A percentile compares a stretch with the other conserved stretches of the same genome.
These are phyloP conservation scores for Thymelicus lineola DNA, from an alignment of 2,888 invertebrate genomes.

Conservation along the genomic window DNA sequence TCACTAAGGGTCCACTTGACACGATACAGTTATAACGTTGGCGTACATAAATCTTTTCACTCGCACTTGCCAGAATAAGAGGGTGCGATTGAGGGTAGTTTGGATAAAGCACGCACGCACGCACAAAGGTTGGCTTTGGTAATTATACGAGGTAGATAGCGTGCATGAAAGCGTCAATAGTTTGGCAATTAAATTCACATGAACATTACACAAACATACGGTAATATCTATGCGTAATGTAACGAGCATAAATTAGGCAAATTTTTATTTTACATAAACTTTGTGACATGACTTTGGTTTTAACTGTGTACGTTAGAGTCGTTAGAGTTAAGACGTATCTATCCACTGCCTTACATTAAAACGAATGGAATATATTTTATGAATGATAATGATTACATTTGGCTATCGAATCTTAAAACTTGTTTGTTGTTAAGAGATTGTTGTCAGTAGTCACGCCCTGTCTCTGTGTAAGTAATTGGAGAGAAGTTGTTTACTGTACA, in stretches of 20 bases:
- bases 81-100: slow-evolving; percentile 11
- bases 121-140: slow-evolving; percentile 11
- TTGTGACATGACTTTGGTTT: no score
- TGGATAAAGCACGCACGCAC: slow-evolving; percentile 13
- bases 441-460: slow-evolving; percentile 13
- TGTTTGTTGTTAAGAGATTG: slow-evolving; percentile 15
- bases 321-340: no score
- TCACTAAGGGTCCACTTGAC: slow-evolving; percentile 24
- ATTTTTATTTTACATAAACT: no score
- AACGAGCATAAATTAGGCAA: background rate
- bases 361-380: no score
- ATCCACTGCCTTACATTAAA: no score
- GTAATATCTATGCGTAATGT: background rate
- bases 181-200: slow-evolving; percentile 11
- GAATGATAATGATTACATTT: no score
- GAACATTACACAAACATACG: background rate
- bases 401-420: slow-evolving; percentile 11
- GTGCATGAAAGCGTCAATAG: slow-evolving; percentile 1
- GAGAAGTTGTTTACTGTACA: background rate
- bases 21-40: slow-evolving; percentile 16
- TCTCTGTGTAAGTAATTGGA: background rate
- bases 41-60: slow-evolving; percentile 21
- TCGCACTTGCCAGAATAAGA: slow-evolving; percentile 3
- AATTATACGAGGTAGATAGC: slow-evolving; percentile 11
- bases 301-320: no score